phyloP scores from a whole-genome alignment of 2,113 vertebrate genomes.

The Bubo scandiacus region DNA sequence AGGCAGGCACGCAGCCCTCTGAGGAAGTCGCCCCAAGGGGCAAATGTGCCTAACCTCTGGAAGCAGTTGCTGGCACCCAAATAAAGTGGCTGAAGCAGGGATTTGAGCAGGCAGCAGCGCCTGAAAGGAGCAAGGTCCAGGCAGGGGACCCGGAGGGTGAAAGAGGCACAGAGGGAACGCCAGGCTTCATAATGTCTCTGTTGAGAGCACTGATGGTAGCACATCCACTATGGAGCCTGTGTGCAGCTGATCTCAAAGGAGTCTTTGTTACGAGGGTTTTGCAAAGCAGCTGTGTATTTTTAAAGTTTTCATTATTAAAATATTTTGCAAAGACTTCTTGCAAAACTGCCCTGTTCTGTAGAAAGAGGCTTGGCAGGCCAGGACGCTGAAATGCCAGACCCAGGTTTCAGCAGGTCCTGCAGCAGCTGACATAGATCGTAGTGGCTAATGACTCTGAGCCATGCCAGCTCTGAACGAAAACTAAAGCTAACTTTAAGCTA shows the following conservation, averaged over 20 bases:
- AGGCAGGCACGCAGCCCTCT: not conserved
- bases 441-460: not conserved
- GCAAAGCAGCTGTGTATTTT: conserved; percentile 47
- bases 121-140: conserved; percentile 4
- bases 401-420: conserved; percentile 32
- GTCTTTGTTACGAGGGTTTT: conserved; percentile 14
- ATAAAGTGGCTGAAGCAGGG: not conserved
- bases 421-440: not conserved
- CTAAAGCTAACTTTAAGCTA: not conserved
- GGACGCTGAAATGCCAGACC: not conserved
- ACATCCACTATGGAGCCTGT: not conserved
- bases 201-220: conserved; percentile 19
- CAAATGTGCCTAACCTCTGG: not conserved
- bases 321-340: conserved; percentile 56
- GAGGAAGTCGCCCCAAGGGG: not conserved
- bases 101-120: not conserved
- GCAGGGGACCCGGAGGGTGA: not conserved
- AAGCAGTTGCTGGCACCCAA: not conserved
- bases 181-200: conserved; percentile 38
- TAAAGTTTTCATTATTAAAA: conserved; percentile 57
- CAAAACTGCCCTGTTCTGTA: conserved; percentile 11
- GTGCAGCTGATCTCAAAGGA: conserved; percentile 23
- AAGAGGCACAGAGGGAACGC: not conserved
- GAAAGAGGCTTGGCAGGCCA: conserved; percentile 20
- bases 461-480: conserved; percentile 6